These are phyloP conservation scores for Apogon talboti DNA, from an alignment of 2,797 vertebrate genomes.

Conservation along the genomic window DNA sequence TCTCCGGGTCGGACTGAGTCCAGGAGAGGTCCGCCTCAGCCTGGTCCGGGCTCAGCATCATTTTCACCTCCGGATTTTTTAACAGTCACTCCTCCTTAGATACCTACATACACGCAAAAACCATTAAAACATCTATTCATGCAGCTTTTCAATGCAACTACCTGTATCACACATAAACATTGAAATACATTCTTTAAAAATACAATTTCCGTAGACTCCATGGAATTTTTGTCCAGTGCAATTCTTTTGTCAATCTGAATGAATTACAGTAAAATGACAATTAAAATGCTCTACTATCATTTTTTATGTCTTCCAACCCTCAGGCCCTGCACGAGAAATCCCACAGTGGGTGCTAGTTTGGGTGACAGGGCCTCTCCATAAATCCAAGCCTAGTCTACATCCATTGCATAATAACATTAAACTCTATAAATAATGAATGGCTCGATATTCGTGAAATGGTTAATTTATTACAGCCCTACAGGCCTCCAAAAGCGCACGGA, in stretches of 20 bases:
- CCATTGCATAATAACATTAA: constrained; percentile 66
- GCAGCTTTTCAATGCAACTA: neutral
- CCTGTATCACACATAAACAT: neutral
- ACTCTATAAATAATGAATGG: constrained; percentile 66
- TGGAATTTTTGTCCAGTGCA: too few relatives aligned
- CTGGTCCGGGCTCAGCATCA: constrained; percentile 98
- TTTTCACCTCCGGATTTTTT: constrained; percentile 77
- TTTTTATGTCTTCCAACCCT: constrained; percentile 15
- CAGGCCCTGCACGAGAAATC: constrained; percentile 30
- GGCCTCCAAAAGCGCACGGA: constrained; percentile 13
- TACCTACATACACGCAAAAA: constrained; percentile 25
- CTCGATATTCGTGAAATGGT: constrained; percentile 14
- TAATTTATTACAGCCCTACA: constrained; percentile 30
- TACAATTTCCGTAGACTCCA: too few relatives aligned
- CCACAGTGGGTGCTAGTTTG: constrained; percentile 13
- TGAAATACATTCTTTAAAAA: too few relatives aligned
- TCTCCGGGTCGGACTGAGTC: constrained; percentile 92
- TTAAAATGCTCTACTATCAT: too few relatives aligned
- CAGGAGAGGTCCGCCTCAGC: constrained; percentile 92
- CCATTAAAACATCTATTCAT: neutral
- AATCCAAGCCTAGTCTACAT: constrained; percentile 24
- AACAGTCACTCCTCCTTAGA: constrained; percentile 22
- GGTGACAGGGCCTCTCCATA: constrained; percentile 9
- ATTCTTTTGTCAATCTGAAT: too few relatives aligned
- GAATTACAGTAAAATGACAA: too few relatives aligned